Base-by-base conservation (phyloP, 2,113 vertebrate genomes). In the Uria lomvia region DNA sequence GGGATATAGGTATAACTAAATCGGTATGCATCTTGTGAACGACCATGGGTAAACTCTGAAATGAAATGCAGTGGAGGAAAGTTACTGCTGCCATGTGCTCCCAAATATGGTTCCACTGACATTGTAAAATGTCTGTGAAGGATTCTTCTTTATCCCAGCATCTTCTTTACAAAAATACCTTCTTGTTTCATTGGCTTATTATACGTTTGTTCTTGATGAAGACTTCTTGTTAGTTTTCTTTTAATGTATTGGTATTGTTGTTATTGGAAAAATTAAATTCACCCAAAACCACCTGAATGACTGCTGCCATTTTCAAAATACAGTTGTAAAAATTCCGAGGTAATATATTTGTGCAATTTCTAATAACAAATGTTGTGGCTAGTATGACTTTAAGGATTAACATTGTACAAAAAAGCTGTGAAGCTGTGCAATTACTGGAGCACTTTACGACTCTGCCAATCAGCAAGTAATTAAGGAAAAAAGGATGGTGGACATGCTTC, bases 401-500 rank as follows among this genome's bases (percentile, higher is more conserved):
- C 38, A 19, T 4, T n/a, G 63, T 19, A 45, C 38, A n/a, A 47
- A 45, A 56, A 73, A 30, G 4, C 29, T 67, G 18, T 60, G 58
- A 59, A 65, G n/a, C 36, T 90, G 8, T 27, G 16, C 50, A 30
- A 2, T 72, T 62, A 45, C 14, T 59, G 42, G 59, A 80, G 21
- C 11, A 3, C 15, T 58, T 72, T 20, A 29, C 22, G 71, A 14
- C 22, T 87, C 65, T 95, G 58, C 30, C 32, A 34, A 19, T 92
- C 62, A 84, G 34, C 11, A 49, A 17, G 12, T 47, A 65, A 93
- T 88, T 90, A 50, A 91, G 77, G 47, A 67, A 86, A 53, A 86
- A 21, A 27, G 30, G 4, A n/a, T 86, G 11, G 10, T 86, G 58
- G 72, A 52, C 14, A 15, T 72, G n/a, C 36, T 82, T 56, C 29